These are phyloP conservation scores for Pseudolaguvia tuberculata DNA, from an alignment of 2,113 vertebrate genomes.

Conservation along the genomic window DNA sequence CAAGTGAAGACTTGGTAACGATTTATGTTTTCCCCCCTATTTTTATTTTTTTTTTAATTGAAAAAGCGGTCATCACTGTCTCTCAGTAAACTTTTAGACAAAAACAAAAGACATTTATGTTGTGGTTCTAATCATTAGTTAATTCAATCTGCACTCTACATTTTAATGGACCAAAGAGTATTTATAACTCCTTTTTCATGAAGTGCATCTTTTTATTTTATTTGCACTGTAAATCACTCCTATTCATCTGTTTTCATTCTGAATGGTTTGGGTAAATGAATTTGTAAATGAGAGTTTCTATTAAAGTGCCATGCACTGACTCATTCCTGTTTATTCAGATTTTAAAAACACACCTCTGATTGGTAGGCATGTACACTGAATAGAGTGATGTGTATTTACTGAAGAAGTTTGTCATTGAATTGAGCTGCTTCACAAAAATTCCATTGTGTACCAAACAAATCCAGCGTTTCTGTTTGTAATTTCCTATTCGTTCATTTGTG, in stretches of 20 bases:
- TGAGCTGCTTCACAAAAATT: neutral
- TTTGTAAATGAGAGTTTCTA: neutral
- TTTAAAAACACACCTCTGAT: neutral
- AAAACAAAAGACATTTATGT: neutral
- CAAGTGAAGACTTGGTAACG: conserved; percentile 35
- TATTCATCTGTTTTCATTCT: neutral
- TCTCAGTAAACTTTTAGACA: neutral
- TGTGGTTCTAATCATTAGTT: conserved; percentile 10
- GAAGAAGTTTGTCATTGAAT: neutral
- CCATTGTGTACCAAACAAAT: neutral
- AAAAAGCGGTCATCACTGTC: conserved; percentile 8
- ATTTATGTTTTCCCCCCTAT: neutral
- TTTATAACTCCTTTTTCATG: conserved; percentile 21
- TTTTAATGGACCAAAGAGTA: conserved; percentile 48
- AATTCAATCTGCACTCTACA: conserved; percentile 6
- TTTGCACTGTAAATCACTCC: conserved; percentile 10
- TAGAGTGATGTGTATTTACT: neutral
- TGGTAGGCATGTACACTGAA: neutral
- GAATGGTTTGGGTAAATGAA: neutral
- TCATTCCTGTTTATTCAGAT: neutral
- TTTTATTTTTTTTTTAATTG: neutral
- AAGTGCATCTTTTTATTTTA: neutral
- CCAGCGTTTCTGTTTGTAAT: neutral
- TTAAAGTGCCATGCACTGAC: neutral
- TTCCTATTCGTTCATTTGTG: neutral